Percentiles rank a stretch among this genome's conserved stretches.
These are phyloP conservation scores for Oscarella lobularis DNA, from an alignment of 37 sponge, comb jelly and placozoan genomes.

Conservation along the genomic window DNA sequence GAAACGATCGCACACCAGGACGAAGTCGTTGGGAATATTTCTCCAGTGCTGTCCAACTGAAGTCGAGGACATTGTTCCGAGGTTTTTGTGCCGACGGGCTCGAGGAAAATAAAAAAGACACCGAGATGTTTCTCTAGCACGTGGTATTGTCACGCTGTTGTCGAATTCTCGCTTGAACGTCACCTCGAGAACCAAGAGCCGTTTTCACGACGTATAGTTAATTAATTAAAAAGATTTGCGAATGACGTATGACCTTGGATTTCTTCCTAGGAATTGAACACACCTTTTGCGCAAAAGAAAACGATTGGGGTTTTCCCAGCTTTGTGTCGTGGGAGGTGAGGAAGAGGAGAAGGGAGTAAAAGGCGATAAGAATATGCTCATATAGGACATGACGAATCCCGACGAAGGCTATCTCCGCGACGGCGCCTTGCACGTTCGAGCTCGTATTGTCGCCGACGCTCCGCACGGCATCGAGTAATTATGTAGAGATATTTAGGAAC, in stretches of 20 bases:
- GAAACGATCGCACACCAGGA: conserved; percentile 21
- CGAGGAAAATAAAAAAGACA: too few relatives aligned
- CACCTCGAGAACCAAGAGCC: not conserved
- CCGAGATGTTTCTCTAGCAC: not conserved
- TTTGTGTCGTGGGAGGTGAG: conserved; percentile 69
- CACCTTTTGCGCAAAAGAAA: conserved; percentile 79
- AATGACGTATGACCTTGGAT: not conserved
- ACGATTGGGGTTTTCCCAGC: conserved; percentile 96
- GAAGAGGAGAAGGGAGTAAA: conserved; percentile 12
- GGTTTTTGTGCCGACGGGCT: not conserved
- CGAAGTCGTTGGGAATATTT: conserved; percentile 67
- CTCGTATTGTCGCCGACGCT: conserved; percentile 78
- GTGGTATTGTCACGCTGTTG: conserved; percentile 4
- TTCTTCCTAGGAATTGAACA: conserved; percentile 57
- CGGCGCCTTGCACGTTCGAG: conserved; percentile 47
- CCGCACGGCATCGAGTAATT: conserved; percentile 93
- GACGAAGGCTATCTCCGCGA: conserved; percentile 65
- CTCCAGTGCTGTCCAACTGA: conserved; percentile 84
- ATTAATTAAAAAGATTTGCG: not conserved
- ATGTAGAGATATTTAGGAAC: too few relatives aligned
- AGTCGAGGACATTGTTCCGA: conserved; percentile 37
- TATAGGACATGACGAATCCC: conserved; percentile 60
- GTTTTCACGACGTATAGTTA: not conserved
- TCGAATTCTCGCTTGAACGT: not conserved
- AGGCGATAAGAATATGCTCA: not conserved